Conservation (phyloP, 64 coral and sea anemone species). For the Pocillopora damicornis region DNA sequence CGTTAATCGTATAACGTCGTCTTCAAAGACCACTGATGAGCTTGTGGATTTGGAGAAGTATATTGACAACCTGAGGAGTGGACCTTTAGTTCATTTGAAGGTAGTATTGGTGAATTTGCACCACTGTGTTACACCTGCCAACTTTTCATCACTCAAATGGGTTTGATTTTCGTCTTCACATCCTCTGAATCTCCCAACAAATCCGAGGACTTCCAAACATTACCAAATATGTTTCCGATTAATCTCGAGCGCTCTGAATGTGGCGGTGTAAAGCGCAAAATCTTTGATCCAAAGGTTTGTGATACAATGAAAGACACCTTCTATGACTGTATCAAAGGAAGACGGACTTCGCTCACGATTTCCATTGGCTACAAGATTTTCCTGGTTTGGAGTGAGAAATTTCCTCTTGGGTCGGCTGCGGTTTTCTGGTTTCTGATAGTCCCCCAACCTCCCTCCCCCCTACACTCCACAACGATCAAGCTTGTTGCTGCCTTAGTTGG, state of each 20-base stretch:
- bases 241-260: neutral
- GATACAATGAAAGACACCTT: neutral
- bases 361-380: neutral
- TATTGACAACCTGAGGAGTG: slow-evolving; percentile 72
- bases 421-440: too few species aligned
- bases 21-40: slow-evolving; percentile 65
- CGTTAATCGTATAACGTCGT: slow-evolving; percentile 74
- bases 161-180: too few species aligned
- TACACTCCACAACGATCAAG: too few species aligned
- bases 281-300: slow-evolving; percentile 1
- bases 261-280: neutral
- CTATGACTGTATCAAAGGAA: neutral
- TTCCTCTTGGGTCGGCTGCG: too few species aligned
- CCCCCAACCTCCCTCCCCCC: too few species aligned
- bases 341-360: neutral
- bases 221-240: neutral
- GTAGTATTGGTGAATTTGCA: slow-evolving; percentile 5
- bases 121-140: neutral
- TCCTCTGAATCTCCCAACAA: too few species aligned
- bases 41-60: slow-evolving; percentile 89
- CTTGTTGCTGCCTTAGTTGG: too few species aligned
- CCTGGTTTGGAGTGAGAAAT: neutral
- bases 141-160: too few species aligned
- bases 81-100: slow-evolving; percentile 85
- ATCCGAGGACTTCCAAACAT: neutral